Percentiles rank a stretch among this genome's conserved stretches.
Conservation (phyloP, 2,888 invertebrate genomes). For the Agrochola lychnidis region DNA sequence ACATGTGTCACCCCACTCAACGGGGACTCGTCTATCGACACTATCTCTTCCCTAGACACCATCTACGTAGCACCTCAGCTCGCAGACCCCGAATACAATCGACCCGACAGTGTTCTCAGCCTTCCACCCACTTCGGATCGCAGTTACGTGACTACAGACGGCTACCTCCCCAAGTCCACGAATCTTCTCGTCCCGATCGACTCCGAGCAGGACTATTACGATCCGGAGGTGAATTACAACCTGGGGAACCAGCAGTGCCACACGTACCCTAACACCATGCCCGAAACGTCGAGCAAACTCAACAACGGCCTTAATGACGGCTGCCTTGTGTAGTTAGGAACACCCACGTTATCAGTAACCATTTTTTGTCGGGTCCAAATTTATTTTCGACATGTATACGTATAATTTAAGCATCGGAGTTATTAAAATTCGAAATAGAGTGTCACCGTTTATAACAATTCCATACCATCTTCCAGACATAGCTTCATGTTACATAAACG, state of each 20-base stretch:
- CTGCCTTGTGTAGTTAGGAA: conserved; percentile 90
- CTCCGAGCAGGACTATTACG: conserved; percentile 89
- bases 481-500: conserved; percentile 43
- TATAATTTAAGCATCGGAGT: conserved; percentile 83
- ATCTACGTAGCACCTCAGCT: conserved; percentile 83
- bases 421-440: conserved; percentile 85
- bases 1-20: conserved; percentile 84
- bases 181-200: conserved; percentile 90
- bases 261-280: conserved; percentile 86
- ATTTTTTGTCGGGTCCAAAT: conserved; percentile 86
- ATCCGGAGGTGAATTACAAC: conserved; percentile 89
- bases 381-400: conserved; percentile 86
- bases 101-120: conserved; percentile 87
- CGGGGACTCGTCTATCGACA: conserved; percentile 85
- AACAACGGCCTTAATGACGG: conserved; percentile 91
- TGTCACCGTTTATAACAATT: conserved; percentile 78
- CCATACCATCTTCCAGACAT: conserved; percentile 66
- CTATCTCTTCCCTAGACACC: conserved; percentile 83
- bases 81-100: conserved; percentile 83
- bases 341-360: conserved; percentile 61
- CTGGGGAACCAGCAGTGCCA: conserved; percentile 89
- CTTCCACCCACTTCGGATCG: conserved; percentile 80
- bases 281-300: conserved; percentile 87
- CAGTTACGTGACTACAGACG: conserved; percentile 83
- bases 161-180: conserved; percentile 85